Conservation (phyloP, 2,888 invertebrate species). For the Gandaritis pyraliata region DNA sequence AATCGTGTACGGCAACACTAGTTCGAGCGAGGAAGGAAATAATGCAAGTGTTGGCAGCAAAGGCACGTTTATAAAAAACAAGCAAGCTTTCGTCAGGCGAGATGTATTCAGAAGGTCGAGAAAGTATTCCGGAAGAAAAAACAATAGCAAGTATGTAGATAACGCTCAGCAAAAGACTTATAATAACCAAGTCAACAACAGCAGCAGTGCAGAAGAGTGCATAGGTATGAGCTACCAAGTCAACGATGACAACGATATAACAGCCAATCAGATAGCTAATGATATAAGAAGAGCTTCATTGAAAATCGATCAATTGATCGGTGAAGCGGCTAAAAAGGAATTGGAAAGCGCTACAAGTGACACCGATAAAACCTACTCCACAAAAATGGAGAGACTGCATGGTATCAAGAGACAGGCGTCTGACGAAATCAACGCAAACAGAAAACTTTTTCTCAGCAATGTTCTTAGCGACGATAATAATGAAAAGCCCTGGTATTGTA, state of each 20-base stretch:
- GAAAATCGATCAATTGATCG: conserved; percentile 83
- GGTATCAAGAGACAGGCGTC: conserved; percentile 81
- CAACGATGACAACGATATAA: conserved; percentile 82
- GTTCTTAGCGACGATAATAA: conserved; percentile 72
- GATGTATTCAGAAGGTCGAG: conserved; percentile 80
- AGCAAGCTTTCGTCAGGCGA: conserved; percentile 80
- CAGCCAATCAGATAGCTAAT: conserved; percentile 81
- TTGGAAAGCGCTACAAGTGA: conserved; percentile 65
- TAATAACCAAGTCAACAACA: conserved; percentile 68
- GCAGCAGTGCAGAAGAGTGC: conserved; percentile 79
- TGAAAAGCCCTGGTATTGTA: conserved; percentile 82
- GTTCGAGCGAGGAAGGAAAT: conserved; percentile 81
- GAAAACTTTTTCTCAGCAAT: conserved; percentile 74
- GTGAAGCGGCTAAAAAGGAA: conserved; percentile 72
- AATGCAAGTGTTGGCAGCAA: conserved; percentile 69
- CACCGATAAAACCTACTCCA: conserved; percentile 79
- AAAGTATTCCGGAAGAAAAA: conserved; percentile 79
- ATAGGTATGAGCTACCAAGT: conserved; percentile 80
- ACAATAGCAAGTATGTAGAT: conserved; percentile 67
- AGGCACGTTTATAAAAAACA: conserved; percentile 85
- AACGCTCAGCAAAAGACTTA: conserved; percentile 63
- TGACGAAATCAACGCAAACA: conserved; percentile 78
- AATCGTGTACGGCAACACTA: conserved; percentile 74
- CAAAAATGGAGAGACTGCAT: conserved; percentile 84
- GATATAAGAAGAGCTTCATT: conserved; percentile 83